Evolutionary conservation across 2,888 invertebrate genomes (phyloP).

Genomic region (Margaritifera margaritifera): DNA sequence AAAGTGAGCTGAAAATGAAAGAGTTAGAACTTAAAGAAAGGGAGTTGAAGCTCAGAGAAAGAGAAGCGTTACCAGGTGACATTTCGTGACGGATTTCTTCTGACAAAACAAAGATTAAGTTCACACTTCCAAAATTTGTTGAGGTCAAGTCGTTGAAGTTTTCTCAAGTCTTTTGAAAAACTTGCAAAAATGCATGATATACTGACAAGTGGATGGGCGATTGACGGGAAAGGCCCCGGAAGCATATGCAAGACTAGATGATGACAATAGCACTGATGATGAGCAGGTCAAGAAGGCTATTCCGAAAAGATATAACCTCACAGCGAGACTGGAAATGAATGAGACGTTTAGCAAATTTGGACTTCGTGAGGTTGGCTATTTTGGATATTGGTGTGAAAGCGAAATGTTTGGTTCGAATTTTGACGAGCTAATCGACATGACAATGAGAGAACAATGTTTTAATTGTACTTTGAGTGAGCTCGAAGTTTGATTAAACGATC

Average conservation of each 20-base stretch:
- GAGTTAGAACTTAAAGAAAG: neutral
- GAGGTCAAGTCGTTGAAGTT: too few species aligned
- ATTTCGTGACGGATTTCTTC: too few species aligned
- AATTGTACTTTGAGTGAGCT: neutral
- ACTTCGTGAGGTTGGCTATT: neutral
- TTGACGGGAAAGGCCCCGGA: neutral
- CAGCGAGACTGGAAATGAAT: neutral
- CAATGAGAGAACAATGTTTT: neutral
- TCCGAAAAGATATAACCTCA: conserved; percentile 2
- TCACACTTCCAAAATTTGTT: too few species aligned
- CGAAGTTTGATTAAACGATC: conserved; percentile 1
- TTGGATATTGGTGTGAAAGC: conserved; percentile 3
- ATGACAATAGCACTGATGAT: too few species aligned
- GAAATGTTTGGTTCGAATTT: neutral
- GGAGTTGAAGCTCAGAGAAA: neutral
- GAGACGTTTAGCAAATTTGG: neutral
- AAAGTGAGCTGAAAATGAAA: neutral
- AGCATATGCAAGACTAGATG: too few species aligned
- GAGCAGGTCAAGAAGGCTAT: conserved; percentile 1
- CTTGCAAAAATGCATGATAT: neutral
- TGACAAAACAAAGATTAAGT: neutral
- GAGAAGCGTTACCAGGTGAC: too few species aligned
- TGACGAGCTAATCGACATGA: conserved; percentile 1
- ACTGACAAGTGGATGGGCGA: too few species aligned
- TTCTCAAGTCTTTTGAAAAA: neutral